Conservation (phyloP, 2,797 vertebrate species). For the Alfaro cultratus region DNA sequence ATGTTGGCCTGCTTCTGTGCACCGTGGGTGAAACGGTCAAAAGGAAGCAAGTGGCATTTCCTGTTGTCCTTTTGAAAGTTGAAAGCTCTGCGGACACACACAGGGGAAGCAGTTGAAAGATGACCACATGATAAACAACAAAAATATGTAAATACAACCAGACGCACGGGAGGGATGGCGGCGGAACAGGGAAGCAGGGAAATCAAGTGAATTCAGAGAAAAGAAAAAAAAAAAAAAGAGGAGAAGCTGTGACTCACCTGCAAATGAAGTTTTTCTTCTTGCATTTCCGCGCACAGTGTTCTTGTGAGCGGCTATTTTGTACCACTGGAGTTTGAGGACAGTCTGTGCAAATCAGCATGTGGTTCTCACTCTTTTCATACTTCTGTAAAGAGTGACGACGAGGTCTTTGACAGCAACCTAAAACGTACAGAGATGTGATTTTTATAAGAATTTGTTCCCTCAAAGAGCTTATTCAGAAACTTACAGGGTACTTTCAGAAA, state of each 20-base stretch:
- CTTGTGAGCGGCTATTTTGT: constrained; percentile 83
- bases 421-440: constrained; percentile 14
- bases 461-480: background rate
- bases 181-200: background rate
- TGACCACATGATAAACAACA: constrained; percentile 52
- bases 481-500: background rate
- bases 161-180: background rate
- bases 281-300: constrained; percentile 92
- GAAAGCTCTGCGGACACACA: constrained; percentile 87
- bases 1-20: constrained; percentile 86
- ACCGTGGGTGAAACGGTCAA: constrained; percentile 90
- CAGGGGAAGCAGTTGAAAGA: constrained; percentile 61
- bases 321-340: constrained; percentile 84
- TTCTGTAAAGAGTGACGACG: constrained; percentile 84
- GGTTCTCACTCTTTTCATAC: constrained; percentile 89
- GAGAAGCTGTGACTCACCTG: constrained; percentile 83
- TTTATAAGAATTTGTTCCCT: no score
- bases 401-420: constrained; percentile 79
- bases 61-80: constrained; percentile 92
- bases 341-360: constrained; percentile 85
- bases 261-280: constrained; percentile 89
- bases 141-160: constrained; percentile 68
- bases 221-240: background rate
- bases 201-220: constrained; percentile 16
- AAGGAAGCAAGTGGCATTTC: constrained; percentile 95